phyloP scores from a whole-genome alignment of 2,113 vertebrate genomes.

The Gallinago undulata region DNA sequence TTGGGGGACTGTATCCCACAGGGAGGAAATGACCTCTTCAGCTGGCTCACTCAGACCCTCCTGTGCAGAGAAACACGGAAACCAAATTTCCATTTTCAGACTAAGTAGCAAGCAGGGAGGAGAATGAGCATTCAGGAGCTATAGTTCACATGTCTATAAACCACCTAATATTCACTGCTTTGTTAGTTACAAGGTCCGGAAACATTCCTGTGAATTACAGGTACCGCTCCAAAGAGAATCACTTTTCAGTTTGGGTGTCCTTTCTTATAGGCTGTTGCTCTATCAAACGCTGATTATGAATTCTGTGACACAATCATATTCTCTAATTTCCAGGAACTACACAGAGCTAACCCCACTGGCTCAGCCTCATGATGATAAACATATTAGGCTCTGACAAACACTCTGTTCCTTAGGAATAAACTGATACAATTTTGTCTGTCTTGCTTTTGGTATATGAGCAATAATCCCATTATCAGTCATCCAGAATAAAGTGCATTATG shows the following conservation, averaged over 20 bases:
- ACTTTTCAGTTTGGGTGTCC: neutral
- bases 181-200: neutral
- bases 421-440: neutral
- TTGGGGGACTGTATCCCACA: neutral
- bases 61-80: neutral
- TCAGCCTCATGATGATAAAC: neutral
- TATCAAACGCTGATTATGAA: neutral
- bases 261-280: neutral
- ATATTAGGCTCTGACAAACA: neutral
- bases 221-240: neutral
- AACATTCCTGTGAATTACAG: neutral
- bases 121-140: neutral
- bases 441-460: constrained; percentile 23
- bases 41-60: neutral
- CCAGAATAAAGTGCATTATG: constrained; percentile 27
- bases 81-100: neutral
- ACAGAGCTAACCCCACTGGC: neutral
- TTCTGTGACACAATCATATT: neutral
- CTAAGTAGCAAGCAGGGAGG: neutral
- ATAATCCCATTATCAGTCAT: constrained; percentile 49
- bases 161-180: neutral
- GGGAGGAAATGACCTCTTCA: neutral
- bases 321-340: neutral
- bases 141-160: neutral
- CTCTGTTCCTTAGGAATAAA: neutral